Evolutionary conservation across 64 coral and sea anemone genomes (phyloP), one percentile per base, ranked within the genome.

Genomic region (Montipora sp.): DNA sequence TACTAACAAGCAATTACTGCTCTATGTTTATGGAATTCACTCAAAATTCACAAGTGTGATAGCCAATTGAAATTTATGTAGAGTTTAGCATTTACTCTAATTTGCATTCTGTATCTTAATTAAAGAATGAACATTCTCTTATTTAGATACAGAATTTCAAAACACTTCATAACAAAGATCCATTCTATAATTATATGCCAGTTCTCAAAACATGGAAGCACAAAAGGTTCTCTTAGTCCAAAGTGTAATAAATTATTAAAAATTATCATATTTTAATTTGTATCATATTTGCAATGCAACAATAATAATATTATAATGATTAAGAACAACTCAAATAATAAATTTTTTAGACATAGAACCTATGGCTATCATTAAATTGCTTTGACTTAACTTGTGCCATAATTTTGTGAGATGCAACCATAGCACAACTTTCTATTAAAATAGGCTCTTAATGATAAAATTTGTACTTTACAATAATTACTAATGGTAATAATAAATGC

Each of bases 371-470:
- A 47, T 85, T 70, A 23, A 67, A 85, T 85, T 85, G 46, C 11
- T 85, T 19, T 49, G 82, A 43, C 46, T 48, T 11, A 13, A 16
- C 53, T 57, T 18, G 60, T 46, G 82, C 82, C 48, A 49, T 18
- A 43, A 72, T 51, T 71, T 85, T 70, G 13, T 21, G 65, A 67
- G 60, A 67, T 19, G 3, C 59, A 5, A 12, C 18, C 5, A 67
- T 47, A 19, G 59, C 13, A 18, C 49, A 3, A 78, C 43, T 85
- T 72, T 47, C 82, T 85, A 85, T 63, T 85, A 85, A 85, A 85
- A 85, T 85, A 85, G 63, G 65, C 82, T 85, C 82, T 85, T 18
- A 65, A 72, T 85, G 68, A 50, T 85, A 85, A 85, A 84, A 85
- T 85, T 85, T 85, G 14, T 71, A 85, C 82, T 85, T 74, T 67